Conservation (phyloP, 2,113 vertebrate genomes). For the Corydoras sp. region DNA sequence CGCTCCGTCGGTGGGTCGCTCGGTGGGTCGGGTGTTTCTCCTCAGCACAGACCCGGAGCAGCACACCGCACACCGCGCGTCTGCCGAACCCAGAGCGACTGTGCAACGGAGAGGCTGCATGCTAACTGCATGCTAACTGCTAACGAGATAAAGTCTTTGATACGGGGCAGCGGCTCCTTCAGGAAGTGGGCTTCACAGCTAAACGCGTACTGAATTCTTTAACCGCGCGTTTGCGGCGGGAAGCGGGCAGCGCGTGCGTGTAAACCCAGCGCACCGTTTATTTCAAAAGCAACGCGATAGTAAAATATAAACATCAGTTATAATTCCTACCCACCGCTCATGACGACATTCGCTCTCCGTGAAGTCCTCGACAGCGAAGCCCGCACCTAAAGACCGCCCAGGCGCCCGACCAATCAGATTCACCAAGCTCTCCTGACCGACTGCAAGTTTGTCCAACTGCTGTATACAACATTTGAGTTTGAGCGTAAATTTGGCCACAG, state of each 20-base stretch:
- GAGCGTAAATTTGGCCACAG: constrained; percentile 46
- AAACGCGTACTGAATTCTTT: constrained; percentile 35
- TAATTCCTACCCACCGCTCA: constrained; percentile 82
- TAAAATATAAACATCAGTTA: constrained; percentile 72
- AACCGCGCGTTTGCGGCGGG: too few relatives aligned
- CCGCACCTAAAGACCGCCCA: constrained; percentile 58
- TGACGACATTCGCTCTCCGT: constrained; percentile 78
- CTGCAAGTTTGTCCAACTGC: constrained; percentile 36
- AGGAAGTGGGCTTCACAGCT: constrained; percentile 58
- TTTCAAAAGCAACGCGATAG: too few relatives aligned
- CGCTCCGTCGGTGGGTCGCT: too few relatives aligned
- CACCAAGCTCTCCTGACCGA: constrained; percentile 34
- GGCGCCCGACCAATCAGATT: constrained; percentile 60
- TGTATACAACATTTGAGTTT: constrained; percentile 36
- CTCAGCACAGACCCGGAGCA: too few relatives aligned
- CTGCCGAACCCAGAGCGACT: too few relatives aligned
- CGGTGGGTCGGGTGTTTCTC: too few relatives aligned
- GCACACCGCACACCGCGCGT: too few relatives aligned
- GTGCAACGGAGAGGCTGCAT: not conserved
- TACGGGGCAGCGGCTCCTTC: constrained; percentile 63
- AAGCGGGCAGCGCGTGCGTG: too few relatives aligned
- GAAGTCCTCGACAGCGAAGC: constrained; percentile 64
- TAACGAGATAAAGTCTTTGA: constrained; percentile 69
- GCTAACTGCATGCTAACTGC: constrained; percentile 36
- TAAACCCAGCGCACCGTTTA: too few relatives aligned